Conservation (phyloP, 2,113 vertebrate species). For the Alligator mississippiensis region DNA sequence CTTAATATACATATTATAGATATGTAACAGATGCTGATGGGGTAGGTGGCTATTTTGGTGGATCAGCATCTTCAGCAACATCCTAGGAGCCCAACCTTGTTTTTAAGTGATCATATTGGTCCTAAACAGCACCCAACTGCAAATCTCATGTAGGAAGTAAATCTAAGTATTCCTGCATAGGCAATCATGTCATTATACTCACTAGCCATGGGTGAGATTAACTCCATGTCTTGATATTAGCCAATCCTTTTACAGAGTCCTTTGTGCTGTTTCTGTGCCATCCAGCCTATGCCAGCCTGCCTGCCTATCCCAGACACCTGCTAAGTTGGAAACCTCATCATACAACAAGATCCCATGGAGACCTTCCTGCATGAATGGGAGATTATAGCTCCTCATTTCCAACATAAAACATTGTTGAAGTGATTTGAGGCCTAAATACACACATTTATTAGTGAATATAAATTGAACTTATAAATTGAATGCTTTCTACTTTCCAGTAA, state of each 20-base stretch:
- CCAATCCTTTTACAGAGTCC: neutral
- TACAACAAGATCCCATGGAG: neutral
- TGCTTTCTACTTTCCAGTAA: constrained; percentile 48
- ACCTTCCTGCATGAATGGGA: neutral
- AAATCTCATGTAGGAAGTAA: constrained; percentile 3
- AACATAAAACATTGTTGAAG: neutral
- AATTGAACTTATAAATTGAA: constrained; percentile 56
- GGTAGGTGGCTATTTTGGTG: neutral
- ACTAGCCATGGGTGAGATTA: constrained; percentile 11
- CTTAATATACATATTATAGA: neutral
- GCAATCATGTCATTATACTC: constrained; percentile 24
- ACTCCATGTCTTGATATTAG: constrained; percentile 14
- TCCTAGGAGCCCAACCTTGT: neutral
- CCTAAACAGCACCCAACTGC: neutral
- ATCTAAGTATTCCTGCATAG: constrained; percentile 30
- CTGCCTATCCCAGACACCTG: neutral
- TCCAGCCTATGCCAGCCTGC: neutral
- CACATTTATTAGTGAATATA: constrained; percentile 57
- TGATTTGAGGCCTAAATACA: neutral
- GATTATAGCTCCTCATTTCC: neutral
- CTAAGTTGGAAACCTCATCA: neutral
- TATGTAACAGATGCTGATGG: neutral
- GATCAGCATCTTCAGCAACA: constrained; percentile 16
- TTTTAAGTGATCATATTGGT: neutral
- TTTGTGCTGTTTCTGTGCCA: neutral